These are phyloP conservation scores for Chlamydotis undulata DNA, from an alignment of 2,113 vertebrate species.

Conservation along the genomic window DNA sequence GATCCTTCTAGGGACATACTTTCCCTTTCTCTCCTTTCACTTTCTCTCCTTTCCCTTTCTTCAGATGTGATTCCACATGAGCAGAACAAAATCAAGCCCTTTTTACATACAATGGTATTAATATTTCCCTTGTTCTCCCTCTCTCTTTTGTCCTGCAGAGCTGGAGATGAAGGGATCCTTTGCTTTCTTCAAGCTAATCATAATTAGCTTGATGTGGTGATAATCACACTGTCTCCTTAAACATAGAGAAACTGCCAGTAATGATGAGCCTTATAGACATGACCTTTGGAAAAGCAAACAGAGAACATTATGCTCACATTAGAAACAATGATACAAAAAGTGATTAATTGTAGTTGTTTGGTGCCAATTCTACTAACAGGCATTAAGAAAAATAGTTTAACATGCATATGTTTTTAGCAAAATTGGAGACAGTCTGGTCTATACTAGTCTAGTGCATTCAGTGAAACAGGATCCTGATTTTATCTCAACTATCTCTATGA, in stretches of 20 bases:
- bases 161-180: background rate
- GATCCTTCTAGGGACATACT: background rate
- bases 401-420: background rate
- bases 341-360: background rate
- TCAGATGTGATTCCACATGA: background rate
- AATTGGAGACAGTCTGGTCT: background rate
- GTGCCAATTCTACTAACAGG: background rate
- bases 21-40: background rate
- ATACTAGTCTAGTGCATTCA: background rate
- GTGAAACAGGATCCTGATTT: background rate
- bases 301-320: background rate
- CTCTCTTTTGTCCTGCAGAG: background rate
- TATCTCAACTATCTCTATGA: background rate
- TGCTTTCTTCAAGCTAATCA: background rate
- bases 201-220: background rate
- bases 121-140: background rate
- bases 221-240: background rate
- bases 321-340: background rate
- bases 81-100: background rate
- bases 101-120: background rate
- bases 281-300: background rate
- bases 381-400: background rate
- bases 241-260: background rate
- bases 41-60: background rate
- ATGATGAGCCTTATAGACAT: background rate